Base-by-base conservation (phyloP, 2,797 vertebrate genomes). In the Chrosomus eos region DNA sequence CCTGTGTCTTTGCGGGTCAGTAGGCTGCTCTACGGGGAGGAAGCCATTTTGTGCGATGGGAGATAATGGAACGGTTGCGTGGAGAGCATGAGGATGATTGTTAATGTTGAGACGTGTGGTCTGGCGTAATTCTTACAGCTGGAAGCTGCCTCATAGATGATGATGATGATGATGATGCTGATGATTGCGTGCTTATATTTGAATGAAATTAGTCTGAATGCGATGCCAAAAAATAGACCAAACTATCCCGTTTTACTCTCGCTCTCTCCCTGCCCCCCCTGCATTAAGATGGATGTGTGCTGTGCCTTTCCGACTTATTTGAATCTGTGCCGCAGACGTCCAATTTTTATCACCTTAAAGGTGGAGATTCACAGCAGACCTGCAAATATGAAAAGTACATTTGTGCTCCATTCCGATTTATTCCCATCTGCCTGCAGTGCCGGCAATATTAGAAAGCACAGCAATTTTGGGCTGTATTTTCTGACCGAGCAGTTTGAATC, bases 401-500 rank as follows among this genome's bases (percentile, higher is more conserved):
- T 92, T 89, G 88, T 77, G 79, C 87, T 89, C 74, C 89, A 88
- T 92, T 91, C 84, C 73, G 74, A 71, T 89, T 83, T 88, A 84
- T 92, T 92, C 91, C 89, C 88, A 88, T 89, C 84, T 89, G 85
- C 89, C 84, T 87, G 71, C 87, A 92, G 90, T 90, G 89, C 88
- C 14, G 71, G 88, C 75, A 80, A 88, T 90, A 91, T 92, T 91
- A 90, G 90, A 94, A 92, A 91, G 88, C 55, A 18, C 86, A 89
- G 90, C 88, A 91, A 86, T 92, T 91, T 85, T 90, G 64, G 86
- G 86, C 81, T 88, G 89, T 88, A 89, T 91, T 87, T 90, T 93
- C 87, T 93, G 89, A 91, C 88, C 87, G 88, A 91, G 88, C 87
- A 71, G 88, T 90, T 92, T 86, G 85, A 93, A 90, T 92, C 90